Conservation (phyloP, 2,888 invertebrate species). For the Tipula lateralis region DNA sequence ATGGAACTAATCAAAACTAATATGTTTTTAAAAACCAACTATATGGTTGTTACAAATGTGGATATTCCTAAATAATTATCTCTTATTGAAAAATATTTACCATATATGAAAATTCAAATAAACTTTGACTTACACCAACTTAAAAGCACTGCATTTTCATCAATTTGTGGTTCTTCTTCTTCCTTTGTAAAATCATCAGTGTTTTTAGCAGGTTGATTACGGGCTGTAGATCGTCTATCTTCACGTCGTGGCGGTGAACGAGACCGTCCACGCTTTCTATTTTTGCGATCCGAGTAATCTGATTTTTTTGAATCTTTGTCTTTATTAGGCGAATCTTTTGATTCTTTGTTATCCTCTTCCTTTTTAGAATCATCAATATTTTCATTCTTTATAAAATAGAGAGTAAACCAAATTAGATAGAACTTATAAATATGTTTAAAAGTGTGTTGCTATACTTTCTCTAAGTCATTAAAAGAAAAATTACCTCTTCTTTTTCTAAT, state of each 20-base stretch:
- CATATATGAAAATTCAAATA: background rate
- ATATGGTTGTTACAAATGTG: too few species aligned
- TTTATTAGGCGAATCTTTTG: background rate
- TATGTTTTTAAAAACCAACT: too few species aligned
- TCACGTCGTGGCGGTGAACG: constrained; percentile 35
- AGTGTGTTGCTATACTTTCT: too few species aligned
- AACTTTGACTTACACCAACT: constrained; percentile 55
- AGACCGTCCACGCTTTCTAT: constrained; percentile 37
- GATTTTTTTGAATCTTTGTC: background rate
- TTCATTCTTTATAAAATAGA: background rate
- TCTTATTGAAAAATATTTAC: too few species aligned
- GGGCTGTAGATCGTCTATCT: constrained; percentile 30
- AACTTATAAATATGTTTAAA: background rate
- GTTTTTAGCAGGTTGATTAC: constrained; percentile 37
- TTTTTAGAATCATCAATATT: background rate
- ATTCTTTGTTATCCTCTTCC: background rate
- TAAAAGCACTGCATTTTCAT: constrained; percentile 44
- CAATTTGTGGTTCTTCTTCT: constrained; percentile 46
- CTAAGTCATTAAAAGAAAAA: too few species aligned
- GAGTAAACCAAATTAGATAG: background rate
- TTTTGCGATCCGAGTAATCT: constrained; percentile 32
- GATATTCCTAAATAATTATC: too few species aligned
- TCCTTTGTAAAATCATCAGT: constrained; percentile 45
- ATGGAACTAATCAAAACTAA: too few species aligned
- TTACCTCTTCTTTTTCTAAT: constrained; percentile 35